Percentiles rank a stretch among this genome's conserved stretches.
These are phyloP conservation scores for Chrysomela aeneicollis DNA, from an alignment of 2,888 invertebrate genomes.

Conservation along the genomic window DNA sequence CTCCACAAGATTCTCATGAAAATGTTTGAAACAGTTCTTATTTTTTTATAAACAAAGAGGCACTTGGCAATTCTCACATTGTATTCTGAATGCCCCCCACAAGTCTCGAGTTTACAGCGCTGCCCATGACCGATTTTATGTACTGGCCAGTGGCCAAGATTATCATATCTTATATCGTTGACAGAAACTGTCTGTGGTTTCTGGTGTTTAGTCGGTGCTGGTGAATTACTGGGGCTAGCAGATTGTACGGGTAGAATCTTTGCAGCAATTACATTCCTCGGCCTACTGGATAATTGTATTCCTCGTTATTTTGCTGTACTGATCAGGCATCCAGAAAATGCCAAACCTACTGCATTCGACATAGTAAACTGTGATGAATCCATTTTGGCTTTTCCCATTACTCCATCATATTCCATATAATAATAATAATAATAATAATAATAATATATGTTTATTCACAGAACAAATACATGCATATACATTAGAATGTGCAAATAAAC, in stretches of 20 bases:
- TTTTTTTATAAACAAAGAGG: conserved; percentile 1
- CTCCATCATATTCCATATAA: too few species aligned
- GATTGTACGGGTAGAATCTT: background rate
- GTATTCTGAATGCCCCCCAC: background rate
- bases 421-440: too few species aligned
- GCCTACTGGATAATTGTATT: background rate
- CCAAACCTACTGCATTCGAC: too few species aligned
- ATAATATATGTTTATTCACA: too few species aligned
- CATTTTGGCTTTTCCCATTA: too few species aligned
- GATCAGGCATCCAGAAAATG: background rate
- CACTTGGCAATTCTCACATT: conserved; percentile 10
- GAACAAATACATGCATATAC: too few species aligned
- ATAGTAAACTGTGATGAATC: too few species aligned
- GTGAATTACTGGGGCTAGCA: background rate
- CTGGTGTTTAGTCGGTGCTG: background rate
- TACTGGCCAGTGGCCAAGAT: background rate
- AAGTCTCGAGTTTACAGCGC: background rate
- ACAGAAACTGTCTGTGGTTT: background rate
- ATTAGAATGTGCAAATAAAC: too few species aligned
- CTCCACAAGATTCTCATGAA: background rate
- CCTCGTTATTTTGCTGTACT: too few species aligned
- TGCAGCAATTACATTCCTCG: too few species aligned
- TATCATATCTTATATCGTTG: too few species aligned
- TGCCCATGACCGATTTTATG: background rate
- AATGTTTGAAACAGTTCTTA: background rate